Evolutionary conservation across 2,797 vertebrate species (phyloP).

Genomic region (Chromobotia macracanthus): DNA sequence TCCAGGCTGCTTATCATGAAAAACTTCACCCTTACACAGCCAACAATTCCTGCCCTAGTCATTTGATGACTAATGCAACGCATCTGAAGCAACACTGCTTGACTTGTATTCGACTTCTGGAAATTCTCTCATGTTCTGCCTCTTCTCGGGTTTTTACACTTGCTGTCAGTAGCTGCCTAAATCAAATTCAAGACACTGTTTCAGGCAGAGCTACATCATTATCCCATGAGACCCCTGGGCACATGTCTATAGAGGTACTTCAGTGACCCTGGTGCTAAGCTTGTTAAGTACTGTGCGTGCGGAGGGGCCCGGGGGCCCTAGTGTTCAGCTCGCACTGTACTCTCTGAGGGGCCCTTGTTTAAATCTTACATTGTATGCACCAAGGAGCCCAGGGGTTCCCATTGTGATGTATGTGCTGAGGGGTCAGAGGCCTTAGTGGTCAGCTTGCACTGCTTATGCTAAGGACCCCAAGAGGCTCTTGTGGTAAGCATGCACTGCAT

Average conservation of each 20-base stretch:
- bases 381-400: background rate
- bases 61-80: background rate
- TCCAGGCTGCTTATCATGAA: background rate
- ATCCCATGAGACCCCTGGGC: background rate
- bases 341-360: constrained; percentile 9
- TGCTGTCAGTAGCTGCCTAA: background rate
- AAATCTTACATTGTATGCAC: background rate
- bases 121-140: background rate
- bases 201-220: background rate
- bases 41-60: background rate
- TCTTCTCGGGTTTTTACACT: background rate
- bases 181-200: constrained; percentile 4
- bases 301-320: constrained; percentile 2
- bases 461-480: background rate
- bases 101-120: background rate
- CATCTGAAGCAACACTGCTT: background rate
- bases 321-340: constrained; percentile 2
- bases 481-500: background rate
- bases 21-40: background rate
- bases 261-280: constrained; percentile 15
- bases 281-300: constrained; percentile 9
- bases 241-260: background rate
- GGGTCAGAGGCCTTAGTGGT: background rate
- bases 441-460: background rate
- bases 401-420: background rate